These are phyloP conservation scores for Oreocharis arfaki DNA, from an alignment of 2,113 vertebrate species.

Conservation along the genomic window DNA sequence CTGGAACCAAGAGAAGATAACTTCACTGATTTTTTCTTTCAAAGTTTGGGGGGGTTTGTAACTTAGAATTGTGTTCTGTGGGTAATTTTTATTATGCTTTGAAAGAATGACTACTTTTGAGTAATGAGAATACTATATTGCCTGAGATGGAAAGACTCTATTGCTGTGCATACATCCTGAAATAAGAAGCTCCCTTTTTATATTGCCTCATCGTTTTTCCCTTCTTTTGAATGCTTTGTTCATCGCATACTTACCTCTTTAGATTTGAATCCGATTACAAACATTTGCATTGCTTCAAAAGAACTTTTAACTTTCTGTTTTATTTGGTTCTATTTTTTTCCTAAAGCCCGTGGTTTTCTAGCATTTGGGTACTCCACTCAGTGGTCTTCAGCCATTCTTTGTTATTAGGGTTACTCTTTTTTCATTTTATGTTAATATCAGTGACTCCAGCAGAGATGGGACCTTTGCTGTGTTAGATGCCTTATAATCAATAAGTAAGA, in stretches of 20 bases:
- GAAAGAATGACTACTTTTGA: constrained; percentile 23
- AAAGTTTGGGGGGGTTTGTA: neutral
- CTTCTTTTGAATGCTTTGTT: neutral
- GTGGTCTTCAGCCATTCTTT: neutral
- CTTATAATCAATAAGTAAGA: neutral
- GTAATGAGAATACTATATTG: constrained; percentile 19
- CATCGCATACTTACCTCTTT: neutral
- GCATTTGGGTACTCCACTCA: neutral
- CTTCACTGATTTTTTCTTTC: neutral
- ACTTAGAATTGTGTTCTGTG: constrained; percentile 30
- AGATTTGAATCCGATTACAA: constrained; percentile 5
- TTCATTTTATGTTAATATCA: neutral
- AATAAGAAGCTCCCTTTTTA: neutral
- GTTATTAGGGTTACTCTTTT: neutral
- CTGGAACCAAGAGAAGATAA: neutral
- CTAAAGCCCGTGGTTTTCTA: neutral
- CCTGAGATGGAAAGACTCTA: constrained; percentile 13
- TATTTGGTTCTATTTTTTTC: neutral
- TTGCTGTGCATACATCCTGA: neutral
- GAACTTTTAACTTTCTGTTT: neutral
- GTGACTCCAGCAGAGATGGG: neutral
- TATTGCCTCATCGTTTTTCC: neutral
- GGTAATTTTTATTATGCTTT: constrained; percentile 60
- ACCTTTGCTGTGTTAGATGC: neutral
- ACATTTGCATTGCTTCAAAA: neutral